A percentile compares a stretch with the other conserved stretches of the same genome.
Conservation (phyloP, 2,888 invertebrate genomes). For the Troides oblongomaculatus region DNA sequence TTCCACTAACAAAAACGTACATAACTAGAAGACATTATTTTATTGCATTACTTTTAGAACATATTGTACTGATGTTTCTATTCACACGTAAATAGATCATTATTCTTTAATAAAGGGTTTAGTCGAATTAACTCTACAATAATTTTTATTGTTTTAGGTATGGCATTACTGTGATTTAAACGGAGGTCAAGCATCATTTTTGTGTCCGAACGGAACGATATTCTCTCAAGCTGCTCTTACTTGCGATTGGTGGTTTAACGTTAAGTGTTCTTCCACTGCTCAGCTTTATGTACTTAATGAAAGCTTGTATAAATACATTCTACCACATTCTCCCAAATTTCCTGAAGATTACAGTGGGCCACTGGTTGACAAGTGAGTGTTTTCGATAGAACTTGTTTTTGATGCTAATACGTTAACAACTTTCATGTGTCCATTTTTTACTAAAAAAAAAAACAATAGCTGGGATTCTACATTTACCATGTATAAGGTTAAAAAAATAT, state of each 20-base stretch:
- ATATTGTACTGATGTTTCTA: too few species aligned
- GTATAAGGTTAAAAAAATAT: too few species aligned
- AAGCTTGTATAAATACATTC: constrained; percentile 91
- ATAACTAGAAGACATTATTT: too few species aligned
- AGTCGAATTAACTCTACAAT: background rate
- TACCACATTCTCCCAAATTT: constrained; percentile 92
- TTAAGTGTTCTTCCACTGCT: constrained; percentile 89
- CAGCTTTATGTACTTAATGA: constrained; percentile 94
- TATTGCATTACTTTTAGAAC: too few species aligned
- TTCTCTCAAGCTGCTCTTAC: constrained; percentile 93
- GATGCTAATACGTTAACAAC: too few species aligned
- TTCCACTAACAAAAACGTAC: background rate
- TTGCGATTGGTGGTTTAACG: constrained; percentile 97
- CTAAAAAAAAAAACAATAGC: too few species aligned
- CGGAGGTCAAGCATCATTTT: constrained; percentile 93
- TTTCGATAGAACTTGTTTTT: background rate
- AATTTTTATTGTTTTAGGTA: constrained; percentile 77
- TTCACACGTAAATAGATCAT: too few species aligned
- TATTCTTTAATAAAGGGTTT: background rate
- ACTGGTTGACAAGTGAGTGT: constrained; percentile 87
- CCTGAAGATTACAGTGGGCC: constrained; percentile 95
- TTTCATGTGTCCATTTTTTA: too few species aligned
- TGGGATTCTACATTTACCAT: too few species aligned
- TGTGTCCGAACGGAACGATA: constrained; percentile 94
- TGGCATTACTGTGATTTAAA: constrained; percentile 96